These are phyloP conservation scores for Cheumatopsyche charites DNA, from an alignment of 1,140 invertebrate species.

Conservation along the genomic window DNA sequence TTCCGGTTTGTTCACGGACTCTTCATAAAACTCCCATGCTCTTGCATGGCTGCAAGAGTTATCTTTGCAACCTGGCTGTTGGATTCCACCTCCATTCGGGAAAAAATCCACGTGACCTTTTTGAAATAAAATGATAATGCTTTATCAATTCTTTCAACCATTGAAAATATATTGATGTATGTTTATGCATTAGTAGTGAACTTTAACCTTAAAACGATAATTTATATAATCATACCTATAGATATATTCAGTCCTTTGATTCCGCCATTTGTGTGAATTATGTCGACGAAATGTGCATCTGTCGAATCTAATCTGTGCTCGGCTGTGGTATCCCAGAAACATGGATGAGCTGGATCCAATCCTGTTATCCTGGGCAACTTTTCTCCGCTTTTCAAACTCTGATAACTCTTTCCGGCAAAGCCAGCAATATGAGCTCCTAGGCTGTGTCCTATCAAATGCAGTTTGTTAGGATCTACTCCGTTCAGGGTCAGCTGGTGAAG, in stretches of 20 bases:
- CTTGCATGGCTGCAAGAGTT: slow-evolving; percentile 28
- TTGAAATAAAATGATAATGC: neutral
- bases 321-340: slow-evolving; percentile 60
- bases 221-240: slow-evolving; percentile 53
- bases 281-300: slow-evolving; percentile 64
- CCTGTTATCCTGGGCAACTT: slow-evolving; percentile 49
- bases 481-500: slow-evolving; percentile 21
- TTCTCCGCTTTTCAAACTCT: neutral
- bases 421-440: slow-evolving; percentile 42
- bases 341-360: slow-evolving; percentile 69
- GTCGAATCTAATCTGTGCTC: slow-evolving; percentile 61
- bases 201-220: too few species aligned
- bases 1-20: slow-evolving; percentile 6
- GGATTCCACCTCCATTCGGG: slow-evolving; percentile 63
- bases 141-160: neutral
- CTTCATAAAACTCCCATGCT: slow-evolving; percentile 16
- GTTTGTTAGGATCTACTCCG: slow-evolving; percentile 15
- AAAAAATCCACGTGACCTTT: slow-evolving; percentile 65
- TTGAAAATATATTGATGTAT: neutral
- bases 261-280: slow-evolving; percentile 64
- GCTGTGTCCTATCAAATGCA: slow-evolving; percentile 44
- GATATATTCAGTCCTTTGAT: slow-evolving; percentile 62
- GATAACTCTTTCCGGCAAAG: slow-evolving; percentile 39
- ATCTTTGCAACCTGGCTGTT: slow-evolving; percentile 63
- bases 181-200: too few species aligned